Conservation (phyloP, 2,113 vertebrate species). For the Felis chaus region DNA sequence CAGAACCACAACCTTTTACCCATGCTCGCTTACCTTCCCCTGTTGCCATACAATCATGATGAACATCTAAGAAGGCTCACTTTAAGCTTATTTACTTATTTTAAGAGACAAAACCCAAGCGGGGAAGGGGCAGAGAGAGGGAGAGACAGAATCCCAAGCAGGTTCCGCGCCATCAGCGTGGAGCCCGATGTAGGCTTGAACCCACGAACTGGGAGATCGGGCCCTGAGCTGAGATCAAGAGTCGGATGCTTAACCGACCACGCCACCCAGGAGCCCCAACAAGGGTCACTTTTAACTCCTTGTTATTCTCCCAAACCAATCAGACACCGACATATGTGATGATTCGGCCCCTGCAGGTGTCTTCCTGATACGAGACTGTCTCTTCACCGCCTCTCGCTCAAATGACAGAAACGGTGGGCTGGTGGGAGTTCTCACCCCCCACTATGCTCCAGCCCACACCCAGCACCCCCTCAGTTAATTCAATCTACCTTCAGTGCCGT, state of each 20-base stretch:
- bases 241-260: too few relatives aligned
- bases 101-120: too few relatives aligned
- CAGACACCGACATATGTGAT: neutral
- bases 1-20: too few relatives aligned
- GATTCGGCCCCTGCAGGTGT: neutral
- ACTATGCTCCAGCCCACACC: fast-evolving
- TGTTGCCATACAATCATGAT: neutral
- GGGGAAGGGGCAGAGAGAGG: too few relatives aligned
- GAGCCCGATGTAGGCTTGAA: too few relatives aligned
- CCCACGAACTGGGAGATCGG: too few relatives aligned
- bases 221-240: too few relatives aligned
- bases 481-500: neutral
- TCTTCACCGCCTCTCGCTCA: neutral
- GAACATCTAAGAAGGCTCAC: neutral
- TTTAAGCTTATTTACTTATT: neutral
- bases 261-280: neutral
- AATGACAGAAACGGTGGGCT: neutral
- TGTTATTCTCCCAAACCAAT: neutral
- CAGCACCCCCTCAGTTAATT: neutral
- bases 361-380: neutral
- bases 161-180: too few relatives aligned
- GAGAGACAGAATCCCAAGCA: too few relatives aligned
- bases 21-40: neutral
- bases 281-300: neutral
- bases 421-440: neutral